phyloP scores from a whole-genome alignment of 2,113 vertebrate species.

The Saiga tatarica region DNA sequence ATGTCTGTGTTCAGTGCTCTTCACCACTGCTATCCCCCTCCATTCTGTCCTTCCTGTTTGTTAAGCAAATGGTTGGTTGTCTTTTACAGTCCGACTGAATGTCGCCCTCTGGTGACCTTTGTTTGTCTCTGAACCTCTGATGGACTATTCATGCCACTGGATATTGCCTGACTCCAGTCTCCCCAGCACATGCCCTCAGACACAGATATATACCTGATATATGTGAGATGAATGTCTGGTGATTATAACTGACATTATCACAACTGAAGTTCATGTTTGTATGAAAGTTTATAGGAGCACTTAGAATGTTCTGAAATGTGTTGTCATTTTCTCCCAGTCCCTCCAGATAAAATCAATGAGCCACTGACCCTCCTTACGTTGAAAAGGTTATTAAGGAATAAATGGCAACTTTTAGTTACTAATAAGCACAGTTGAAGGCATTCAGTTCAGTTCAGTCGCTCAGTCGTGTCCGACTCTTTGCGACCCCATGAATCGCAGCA shows the following conservation, averaged over 20 bases:
- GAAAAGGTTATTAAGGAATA: conserved; percentile 35
- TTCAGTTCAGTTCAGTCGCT: background rate
- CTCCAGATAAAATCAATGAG: background rate
- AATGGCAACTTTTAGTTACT: conserved; percentile 43
- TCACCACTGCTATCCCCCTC: background rate
- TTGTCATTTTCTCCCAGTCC: background rate
- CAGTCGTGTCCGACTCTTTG: too few relatives aligned
- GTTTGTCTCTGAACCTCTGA: background rate
- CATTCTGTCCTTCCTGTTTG: background rate
- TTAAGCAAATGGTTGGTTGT: background rate
- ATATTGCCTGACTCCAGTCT: background rate
- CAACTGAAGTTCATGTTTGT: background rate
- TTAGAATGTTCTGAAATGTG: background rate
- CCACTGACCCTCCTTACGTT: background rate
- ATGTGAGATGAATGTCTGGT: background rate
- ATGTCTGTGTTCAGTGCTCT: background rate
- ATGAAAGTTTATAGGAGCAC: background rate
- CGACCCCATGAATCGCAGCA: too few relatives aligned
- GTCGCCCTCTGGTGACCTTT: background rate
- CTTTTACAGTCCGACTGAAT: background rate
- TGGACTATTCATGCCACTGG: background rate
- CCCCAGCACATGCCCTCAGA: background rate
- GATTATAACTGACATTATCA: background rate
- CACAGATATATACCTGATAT: background rate
- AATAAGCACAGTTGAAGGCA: conserved; percentile 39